These are phyloP conservation scores for Atrina japonica DNA, from an alignment of 2,888 invertebrate species.

Conservation along the genomic window DNA sequence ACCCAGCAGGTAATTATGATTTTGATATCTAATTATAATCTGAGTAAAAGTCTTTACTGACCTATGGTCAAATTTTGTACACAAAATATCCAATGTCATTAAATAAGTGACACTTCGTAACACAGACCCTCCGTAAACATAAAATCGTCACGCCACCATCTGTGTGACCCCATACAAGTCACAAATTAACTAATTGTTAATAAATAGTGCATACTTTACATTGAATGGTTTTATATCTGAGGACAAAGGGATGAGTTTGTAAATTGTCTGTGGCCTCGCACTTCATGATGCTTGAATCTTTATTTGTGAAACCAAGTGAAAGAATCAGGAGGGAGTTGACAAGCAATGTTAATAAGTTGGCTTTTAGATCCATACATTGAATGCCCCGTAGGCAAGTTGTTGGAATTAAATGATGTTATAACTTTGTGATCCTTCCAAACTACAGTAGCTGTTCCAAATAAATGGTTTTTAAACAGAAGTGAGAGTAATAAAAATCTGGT, in stretches of 20 bases:
- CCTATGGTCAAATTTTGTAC: not conserved
- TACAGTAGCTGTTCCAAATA: not conserved
- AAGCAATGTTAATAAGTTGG: slow-evolving; percentile 36
- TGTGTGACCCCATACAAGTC: slow-evolving; percentile 1
- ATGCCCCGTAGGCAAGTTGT: too few relatives aligned
- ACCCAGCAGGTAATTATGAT: too few relatives aligned
- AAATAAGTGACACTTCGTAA: not conserved
- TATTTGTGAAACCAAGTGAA: slow-evolving; percentile 28
- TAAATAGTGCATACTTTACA: slow-evolving; percentile 32
- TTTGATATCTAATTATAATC: too few relatives aligned
- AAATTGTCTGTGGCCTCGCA: slow-evolving; percentile 28
- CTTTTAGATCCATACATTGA: slow-evolving; percentile 5
- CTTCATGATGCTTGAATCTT: slow-evolving; percentile 1
- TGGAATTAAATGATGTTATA: too few relatives aligned
- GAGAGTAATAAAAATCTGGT: too few relatives aligned
- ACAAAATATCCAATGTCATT: not conserved
- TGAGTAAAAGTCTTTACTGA: too few relatives aligned
- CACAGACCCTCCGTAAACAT: too few relatives aligned
- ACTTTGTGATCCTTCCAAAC: slow-evolving; percentile 3
- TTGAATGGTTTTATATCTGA: slow-evolving; percentile 25
- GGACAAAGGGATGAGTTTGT: slow-evolving; percentile 37
- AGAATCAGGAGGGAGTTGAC: slow-evolving; percentile 25
- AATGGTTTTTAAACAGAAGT: too few relatives aligned
- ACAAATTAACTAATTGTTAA: slow-evolving; percentile 38
- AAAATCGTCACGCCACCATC: too few relatives aligned